These are phyloP conservation scores for Lasiommata megera DNA, from an alignment of 2,888 invertebrate species.

Conservation along the genomic window DNA sequence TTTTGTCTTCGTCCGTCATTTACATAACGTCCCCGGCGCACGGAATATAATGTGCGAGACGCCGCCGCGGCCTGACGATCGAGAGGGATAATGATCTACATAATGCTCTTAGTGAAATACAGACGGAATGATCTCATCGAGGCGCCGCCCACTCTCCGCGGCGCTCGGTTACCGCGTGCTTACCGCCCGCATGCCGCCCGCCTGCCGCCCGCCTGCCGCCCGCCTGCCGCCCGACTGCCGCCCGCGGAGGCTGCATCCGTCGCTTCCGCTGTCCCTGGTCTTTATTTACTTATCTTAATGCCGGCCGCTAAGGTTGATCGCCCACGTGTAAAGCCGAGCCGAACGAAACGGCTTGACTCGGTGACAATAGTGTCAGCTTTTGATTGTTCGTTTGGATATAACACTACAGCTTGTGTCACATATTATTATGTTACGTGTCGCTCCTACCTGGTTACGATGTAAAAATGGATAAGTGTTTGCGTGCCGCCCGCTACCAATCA, in stretches of 20 bases:
- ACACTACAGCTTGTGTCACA: too few relatives aligned
- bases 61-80: slow-evolving; percentile 3
- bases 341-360: neutral
- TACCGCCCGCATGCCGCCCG: neutral
- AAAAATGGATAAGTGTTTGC: too few relatives aligned
- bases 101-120: neutral
- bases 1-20: too few relatives aligned
- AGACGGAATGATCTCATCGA: slow-evolving; percentile 31
- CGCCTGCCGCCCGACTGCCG: neutral
- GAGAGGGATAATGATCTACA: slow-evolving; percentile 17
- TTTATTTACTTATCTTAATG: slow-evolving; percentile 4
- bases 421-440: too few relatives aligned
- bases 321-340: neutral
- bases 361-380: too few relatives aligned
- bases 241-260: neutral
- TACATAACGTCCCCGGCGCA: too few relatives aligned
- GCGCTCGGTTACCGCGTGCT: slow-evolving; percentile 20
- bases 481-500: too few relatives aligned
- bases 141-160: slow-evolving; percentile 28
- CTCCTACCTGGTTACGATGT: too few relatives aligned
- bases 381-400: too few relatives aligned
- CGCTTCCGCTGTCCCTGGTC: neutral
- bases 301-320: neutral
- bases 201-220: neutral
- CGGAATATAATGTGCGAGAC: neutral